Evolutionary conservation across 2,113 vertebrate species (phyloP).

Genomic region (Pelvicachromis taeniatus): DNA sequence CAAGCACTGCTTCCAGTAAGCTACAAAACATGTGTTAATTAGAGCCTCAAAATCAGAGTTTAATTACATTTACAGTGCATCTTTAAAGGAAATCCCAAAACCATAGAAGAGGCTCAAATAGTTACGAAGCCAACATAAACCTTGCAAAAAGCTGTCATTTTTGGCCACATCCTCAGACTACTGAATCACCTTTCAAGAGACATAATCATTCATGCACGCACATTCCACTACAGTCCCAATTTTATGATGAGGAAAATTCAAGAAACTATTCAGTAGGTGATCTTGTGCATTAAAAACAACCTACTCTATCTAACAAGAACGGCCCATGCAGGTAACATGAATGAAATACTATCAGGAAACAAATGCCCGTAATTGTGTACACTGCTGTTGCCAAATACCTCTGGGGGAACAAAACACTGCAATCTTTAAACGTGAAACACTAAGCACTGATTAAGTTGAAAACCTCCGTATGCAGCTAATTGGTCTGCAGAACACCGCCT

Average conservation of each 20-base stretch:
- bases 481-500: background rate
- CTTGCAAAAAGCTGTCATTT: background rate
- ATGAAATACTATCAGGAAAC: background rate
- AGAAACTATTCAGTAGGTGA: background rate
- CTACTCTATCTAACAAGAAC: background rate
- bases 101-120: constrained; percentile 1
- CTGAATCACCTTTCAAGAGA: background rate
- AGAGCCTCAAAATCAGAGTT: background rate
- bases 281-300: background rate
- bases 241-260: background rate
- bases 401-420: background rate
- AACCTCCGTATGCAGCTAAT: background rate
- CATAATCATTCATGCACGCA: background rate
- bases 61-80: background rate
- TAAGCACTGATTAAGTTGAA: background rate
- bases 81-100: constrained; percentile 1
- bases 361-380: background rate
- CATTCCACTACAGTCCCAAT: background rate
- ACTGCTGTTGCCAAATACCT: background rate
- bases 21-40: background rate
- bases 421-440: background rate
- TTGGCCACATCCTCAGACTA: background rate
- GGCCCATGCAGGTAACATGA: background rate
- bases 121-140: background rate
- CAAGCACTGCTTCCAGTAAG: background rate